A percentile compares a stretch with the other conserved stretches of the same genome.
These are phyloP conservation scores for Tetrao urogallus DNA, from an alignment of 2,113 vertebrate genomes.

Conservation along the genomic window DNA sequence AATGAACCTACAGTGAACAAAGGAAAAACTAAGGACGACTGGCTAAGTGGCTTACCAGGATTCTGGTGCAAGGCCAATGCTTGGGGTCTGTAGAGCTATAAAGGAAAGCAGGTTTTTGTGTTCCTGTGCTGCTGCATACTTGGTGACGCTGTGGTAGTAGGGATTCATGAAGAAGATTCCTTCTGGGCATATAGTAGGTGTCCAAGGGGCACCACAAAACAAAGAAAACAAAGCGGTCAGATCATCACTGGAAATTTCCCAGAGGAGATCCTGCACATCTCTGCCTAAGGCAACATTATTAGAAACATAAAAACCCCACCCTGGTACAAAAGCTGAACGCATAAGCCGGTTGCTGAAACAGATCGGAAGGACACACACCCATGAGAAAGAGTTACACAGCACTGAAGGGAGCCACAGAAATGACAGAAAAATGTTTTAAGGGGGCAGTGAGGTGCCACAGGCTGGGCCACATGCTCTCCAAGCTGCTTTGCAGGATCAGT, in stretches of 20 bases:
- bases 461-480: too few species aligned
- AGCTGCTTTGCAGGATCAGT: background rate
- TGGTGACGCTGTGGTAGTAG: background rate
- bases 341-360: constrained; percentile 8
- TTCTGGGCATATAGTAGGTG: background rate
- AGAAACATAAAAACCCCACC: constrained; percentile 18
- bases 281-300: background rate
- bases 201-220: background rate
- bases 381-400: background rate
- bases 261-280: background rate
- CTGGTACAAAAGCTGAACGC: constrained; percentile 5
- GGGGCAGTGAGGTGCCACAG: background rate
- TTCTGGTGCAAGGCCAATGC: background rate
- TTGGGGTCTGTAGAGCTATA: background rate
- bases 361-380: background rate
- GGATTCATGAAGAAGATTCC: background rate
- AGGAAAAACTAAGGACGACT: background rate
- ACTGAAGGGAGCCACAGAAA: background rate
- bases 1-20: background rate
- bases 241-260: background rate
- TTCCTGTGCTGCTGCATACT: background rate
- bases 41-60: background rate
- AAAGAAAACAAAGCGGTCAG: background rate
- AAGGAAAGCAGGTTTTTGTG: background rate
- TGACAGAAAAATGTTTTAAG: background rate